Conservation (phyloP, 2,113 vertebrate genomes). For the Trochalopteron elliotii region DNA sequence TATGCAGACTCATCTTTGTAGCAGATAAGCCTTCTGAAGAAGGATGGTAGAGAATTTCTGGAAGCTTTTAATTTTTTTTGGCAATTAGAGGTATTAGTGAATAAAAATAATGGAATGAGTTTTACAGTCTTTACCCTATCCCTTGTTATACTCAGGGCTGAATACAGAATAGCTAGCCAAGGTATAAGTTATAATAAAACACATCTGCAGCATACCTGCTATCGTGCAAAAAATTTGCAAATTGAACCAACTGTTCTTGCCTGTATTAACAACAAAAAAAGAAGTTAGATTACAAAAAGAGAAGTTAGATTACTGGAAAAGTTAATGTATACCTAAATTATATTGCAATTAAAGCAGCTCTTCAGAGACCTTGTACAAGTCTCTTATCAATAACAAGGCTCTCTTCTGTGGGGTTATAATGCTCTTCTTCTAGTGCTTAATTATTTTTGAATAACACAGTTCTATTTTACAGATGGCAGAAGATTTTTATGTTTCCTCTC, state of each 20-base stretch:
- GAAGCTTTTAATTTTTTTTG: neutral
- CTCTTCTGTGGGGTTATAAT: neutral
- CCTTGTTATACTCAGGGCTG: neutral
- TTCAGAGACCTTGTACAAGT: neutral
- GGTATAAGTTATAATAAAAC: neutral
- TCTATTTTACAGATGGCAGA: slow-evolving; percentile 85
- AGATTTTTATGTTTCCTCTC: slow-evolving; percentile 84
- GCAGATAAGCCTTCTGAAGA: neutral
- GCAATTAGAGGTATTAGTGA: neutral
- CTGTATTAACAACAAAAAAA: neutral
- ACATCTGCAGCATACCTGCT: neutral
- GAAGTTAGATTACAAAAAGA: neutral
- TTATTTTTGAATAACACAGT: slow-evolving; percentile 6
- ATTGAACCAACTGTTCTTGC: neutral
- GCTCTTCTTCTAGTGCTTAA: neutral
- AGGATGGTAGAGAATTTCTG: neutral
- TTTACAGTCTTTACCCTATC: neutral
- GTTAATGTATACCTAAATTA: neutral
- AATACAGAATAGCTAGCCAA: neutral
- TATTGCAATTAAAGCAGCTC: neutral
- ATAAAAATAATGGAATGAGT: neutral
- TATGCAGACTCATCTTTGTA: neutral
- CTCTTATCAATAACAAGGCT: neutral
- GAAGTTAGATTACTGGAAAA: neutral
- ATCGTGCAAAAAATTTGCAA: neutral